Evolutionary conservation across 2,888 invertebrate species (phyloP), one percentile per base, ranked within the genome.

Genomic region (Apamea epomidion): DNA sequence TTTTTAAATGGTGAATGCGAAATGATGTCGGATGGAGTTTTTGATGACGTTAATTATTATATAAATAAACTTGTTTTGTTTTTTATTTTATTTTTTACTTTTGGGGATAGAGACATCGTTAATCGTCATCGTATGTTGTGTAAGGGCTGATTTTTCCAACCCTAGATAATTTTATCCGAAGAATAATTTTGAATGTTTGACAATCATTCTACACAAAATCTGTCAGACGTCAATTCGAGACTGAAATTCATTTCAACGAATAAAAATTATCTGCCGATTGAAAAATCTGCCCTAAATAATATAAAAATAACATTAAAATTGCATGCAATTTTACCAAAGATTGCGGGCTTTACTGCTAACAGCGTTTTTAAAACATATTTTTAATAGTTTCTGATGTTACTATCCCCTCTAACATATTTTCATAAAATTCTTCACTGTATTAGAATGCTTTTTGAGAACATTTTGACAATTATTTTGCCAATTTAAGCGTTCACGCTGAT

Each of bases 391-490:
- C 68, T 21, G 25, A 85, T 58, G 62, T 74, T 71, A 76, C 25
- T 64, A 83, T 83, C 72, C 74, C n/a, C n/a, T 48, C 12, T 42
- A 72, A 84, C 54, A 84, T 21, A 73, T 68, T 73, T 75, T 69
- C 77, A 86, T 79, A 76, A 77, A 79, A 82, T 69, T 78, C 37
- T 83, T 87, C 82, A 83, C 87, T 77, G 51, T 80, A 70, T 79
- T 89, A 85, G 82, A 83, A 81, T 70, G 87, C 88, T 85, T 88
- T 81, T 83, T 88, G 83, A 87, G 72, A 84, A 85, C 80, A 76
- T 79, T 83, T 86, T 85, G 64, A 74, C 29, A 68, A n/a, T 83
- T 90, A 82, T 85, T 90, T 91, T 91, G 92, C 91, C 76, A 88
- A 79, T 86, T 90, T 87, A 83, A 76, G 83, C 80, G 79, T 69